phyloP scores from a whole-genome alignment of 1,140 invertebrate species.

The Charaxes varanes region DNA sequence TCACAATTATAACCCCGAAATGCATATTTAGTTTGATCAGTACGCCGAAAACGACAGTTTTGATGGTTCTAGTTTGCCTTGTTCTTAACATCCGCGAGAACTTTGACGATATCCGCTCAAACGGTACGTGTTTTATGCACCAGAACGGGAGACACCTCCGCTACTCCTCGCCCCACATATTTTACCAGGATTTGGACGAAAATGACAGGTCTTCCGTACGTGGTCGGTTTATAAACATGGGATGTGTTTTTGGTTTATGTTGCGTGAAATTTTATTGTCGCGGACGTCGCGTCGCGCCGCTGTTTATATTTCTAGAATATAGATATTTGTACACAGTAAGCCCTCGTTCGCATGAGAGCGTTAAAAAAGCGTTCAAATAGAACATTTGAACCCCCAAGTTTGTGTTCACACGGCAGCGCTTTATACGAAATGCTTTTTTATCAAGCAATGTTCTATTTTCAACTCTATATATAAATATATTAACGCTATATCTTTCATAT shows the following conservation, averaged over 20 bases:
- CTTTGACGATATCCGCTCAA: conserved; percentile 54
- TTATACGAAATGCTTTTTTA: no score
- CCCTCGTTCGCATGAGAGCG: no score
- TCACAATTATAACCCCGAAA: no score
- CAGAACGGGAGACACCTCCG: conserved; percentile 33
- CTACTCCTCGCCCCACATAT: conserved; percentile 7
- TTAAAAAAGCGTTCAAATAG: no score
- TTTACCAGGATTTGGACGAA: conserved; percentile 9
- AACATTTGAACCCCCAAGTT: no score
- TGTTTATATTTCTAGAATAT: no score
- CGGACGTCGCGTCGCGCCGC: conserved; percentile 36
- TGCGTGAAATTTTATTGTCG: conserved; percentile 69
- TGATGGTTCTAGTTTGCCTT: conserved; percentile 54
- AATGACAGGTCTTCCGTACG: conserved; percentile 32
- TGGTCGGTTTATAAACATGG: conserved; percentile 48
- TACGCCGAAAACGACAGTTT: conserved; percentile 38
- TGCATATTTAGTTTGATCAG: no score
- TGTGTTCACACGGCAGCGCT: no score
- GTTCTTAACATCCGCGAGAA: conserved; percentile 52
- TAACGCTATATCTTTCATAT: no score
- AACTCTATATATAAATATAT: no score
- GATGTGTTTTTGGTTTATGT: conserved; percentile 71
- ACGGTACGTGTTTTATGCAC: conserved; percentile 56
- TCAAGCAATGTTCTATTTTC: no score
- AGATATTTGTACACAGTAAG: no score